These are phyloP conservation scores for Nomada hirtipes DNA, from an alignment of 2,888 invertebrate genomes.

Conservation along the genomic window DNA sequence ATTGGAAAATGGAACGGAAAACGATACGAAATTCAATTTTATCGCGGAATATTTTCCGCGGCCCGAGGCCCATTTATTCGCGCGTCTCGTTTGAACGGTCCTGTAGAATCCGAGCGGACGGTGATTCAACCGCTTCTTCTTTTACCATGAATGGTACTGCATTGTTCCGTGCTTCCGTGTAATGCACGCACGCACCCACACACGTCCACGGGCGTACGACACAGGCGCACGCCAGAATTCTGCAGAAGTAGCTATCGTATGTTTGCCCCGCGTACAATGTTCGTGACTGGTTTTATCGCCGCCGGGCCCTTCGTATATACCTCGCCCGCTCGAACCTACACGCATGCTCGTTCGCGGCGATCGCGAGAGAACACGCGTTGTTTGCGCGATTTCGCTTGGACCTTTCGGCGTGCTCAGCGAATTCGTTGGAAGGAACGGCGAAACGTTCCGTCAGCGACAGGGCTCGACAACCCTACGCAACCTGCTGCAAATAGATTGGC, in stretches of 20 bases:
- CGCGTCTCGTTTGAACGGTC: slow-evolving; percentile 8
- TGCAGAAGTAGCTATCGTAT: slow-evolving; percentile 46
- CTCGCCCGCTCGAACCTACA: slow-evolving; percentile 25
- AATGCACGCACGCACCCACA: slow-evolving; percentile 14
- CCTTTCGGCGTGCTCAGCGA: no score
- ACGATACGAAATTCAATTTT: not conserved
- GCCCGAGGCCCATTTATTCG: not conserved
- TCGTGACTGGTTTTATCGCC: slow-evolving; percentile 64
- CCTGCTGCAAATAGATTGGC: not conserved
- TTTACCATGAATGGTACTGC: slow-evolving; percentile 56
- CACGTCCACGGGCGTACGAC: not conserved
- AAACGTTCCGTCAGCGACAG: not conserved
- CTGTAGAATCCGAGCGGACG: slow-evolving; percentile 34
- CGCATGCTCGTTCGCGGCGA: slow-evolving; percentile 34
- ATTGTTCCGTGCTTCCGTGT: slow-evolving; percentile 58
- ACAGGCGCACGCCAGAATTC: slow-evolving; percentile 41
- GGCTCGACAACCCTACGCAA: not conserved
- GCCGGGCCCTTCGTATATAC: slow-evolving; percentile 44
- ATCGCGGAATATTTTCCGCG: no score
- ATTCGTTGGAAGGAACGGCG: not conserved
- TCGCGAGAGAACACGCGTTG: slow-evolving; percentile 40
- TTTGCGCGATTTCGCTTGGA: not conserved
- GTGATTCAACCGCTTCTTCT: slow-evolving; percentile 54
- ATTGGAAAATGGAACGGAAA: no score
- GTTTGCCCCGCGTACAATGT: slow-evolving; percentile 58